These are phyloP conservation scores for Geothlypis trichas DNA, from an alignment of 2,113 vertebrate species.

Conservation along the genomic window DNA sequence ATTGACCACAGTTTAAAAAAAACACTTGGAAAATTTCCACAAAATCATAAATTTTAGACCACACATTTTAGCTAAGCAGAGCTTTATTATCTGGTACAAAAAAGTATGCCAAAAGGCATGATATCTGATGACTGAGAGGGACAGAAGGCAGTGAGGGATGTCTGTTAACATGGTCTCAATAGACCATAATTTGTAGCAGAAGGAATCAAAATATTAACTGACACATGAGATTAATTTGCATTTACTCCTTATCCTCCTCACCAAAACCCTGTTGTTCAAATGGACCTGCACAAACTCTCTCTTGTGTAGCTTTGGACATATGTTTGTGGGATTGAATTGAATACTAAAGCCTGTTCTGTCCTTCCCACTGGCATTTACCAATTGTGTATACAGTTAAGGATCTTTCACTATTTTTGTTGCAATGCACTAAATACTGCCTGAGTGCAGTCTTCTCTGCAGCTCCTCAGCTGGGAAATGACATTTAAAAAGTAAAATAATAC, in stretches of 20 bases:
- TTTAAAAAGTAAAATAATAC: background rate
- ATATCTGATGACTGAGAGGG: background rate
- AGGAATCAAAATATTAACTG: background rate
- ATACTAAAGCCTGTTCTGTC: background rate
- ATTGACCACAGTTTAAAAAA: background rate
- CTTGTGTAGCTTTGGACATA: background rate
- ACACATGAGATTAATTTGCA: background rate
- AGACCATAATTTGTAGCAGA: background rate
- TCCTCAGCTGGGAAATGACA: background rate
- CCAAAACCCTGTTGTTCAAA: background rate
- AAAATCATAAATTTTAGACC: background rate
- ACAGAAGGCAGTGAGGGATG: background rate
- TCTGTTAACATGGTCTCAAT: background rate
- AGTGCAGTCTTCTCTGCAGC: background rate
- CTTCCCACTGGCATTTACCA: background rate
- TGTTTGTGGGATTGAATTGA: background rate
- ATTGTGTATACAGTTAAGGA: background rate
- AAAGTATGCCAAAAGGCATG: background rate
- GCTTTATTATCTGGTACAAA: background rate
- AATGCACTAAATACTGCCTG: background rate
- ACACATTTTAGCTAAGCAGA: background rate
- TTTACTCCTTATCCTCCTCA: background rate
- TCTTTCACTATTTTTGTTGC: background rate
- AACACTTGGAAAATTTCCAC: background rate
- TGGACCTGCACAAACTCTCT: background rate